phyloP scores from a whole-genome alignment of 2,797 vertebrate species.

The Trachops cirrhosus region DNA sequence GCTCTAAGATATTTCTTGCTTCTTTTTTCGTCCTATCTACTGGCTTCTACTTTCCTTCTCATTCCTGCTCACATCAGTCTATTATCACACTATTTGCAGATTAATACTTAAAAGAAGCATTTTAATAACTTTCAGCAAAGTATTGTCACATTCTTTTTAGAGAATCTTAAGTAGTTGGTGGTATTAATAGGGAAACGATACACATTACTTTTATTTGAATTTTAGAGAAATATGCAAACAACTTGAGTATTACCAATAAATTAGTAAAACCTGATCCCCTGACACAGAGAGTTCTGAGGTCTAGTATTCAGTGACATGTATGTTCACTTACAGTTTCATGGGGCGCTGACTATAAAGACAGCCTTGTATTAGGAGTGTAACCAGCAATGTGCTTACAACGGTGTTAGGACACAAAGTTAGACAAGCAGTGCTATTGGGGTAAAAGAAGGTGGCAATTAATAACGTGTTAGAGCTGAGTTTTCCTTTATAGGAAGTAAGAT shows the following conservation, averaged over 20 bases:
- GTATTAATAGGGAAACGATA: background rate
- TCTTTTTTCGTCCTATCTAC: background rate
- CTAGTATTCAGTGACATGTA: background rate
- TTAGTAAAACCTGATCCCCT: background rate
- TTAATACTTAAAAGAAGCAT: background rate
- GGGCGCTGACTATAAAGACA: background rate
- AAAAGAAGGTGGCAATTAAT: background rate
- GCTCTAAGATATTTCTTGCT: background rate
- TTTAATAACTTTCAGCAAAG: background rate
- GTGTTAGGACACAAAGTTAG: background rate
- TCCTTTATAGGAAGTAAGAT: background rate
- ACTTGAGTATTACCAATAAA: background rate
- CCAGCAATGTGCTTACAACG: background rate
- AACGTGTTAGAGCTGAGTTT: background rate
- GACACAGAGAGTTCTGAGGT: background rate
- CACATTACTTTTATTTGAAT: background rate
- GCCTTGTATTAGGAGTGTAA: background rate
- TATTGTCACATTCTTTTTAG: background rate
- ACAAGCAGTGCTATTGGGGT: background rate
- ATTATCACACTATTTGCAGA: background rate
- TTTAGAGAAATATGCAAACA: background rate
- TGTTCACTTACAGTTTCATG: background rate
- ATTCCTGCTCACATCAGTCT: background rate
- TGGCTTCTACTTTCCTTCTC: background rate
- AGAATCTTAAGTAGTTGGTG: background rate